Conservation (phyloP, 2,888 invertebrate genomes). For the Galerucella nymphaeae region DNA sequence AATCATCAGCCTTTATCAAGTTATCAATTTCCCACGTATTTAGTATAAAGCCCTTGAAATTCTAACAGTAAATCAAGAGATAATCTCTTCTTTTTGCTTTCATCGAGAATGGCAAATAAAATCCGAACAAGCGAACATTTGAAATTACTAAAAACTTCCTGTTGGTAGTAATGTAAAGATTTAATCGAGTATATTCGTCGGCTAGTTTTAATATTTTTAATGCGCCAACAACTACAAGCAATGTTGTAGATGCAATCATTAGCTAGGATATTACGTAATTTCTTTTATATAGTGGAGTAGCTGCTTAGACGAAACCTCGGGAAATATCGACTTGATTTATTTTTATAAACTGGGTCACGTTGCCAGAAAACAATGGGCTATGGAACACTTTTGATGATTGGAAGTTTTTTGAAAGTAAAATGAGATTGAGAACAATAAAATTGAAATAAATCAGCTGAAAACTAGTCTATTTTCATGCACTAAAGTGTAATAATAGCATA, state of each 20-base stretch:
- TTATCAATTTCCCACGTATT: not conserved
- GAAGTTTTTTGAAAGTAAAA: too few relatives aligned
- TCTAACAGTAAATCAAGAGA: not conserved
- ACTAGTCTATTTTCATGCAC: too few relatives aligned
- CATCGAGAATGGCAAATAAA: conserved; percentile 21
- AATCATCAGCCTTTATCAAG: too few relatives aligned
- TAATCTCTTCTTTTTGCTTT: conserved; percentile 15
- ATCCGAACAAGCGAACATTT: conserved; percentile 25
- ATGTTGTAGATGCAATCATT: conserved; percentile 29
- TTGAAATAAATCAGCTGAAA: too few relatives aligned
- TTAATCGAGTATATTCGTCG: conserved; percentile 45
- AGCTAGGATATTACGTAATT: conserved; percentile 42
- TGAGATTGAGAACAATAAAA: too few relatives aligned
- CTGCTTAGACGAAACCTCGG: not conserved
- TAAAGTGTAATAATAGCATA: too few relatives aligned
- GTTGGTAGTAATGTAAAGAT: conserved; percentile 49
- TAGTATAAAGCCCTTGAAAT: not conserved
- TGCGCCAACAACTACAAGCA: conserved; percentile 35
- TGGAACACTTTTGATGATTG: too few relatives aligned
- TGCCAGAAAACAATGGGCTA: not conserved
- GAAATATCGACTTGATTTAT: not conserved
- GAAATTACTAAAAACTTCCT: conserved; percentile 44
- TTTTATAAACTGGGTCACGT: conserved; percentile 4
- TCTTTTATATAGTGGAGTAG: conserved; percentile 22
- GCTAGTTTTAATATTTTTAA: conserved; percentile 47